A percentile compares a stretch with the other conserved stretches of the same genome.
phyloP scores from a whole-genome alignment of 2,888 invertebrate genomes.

The Synergus japonicus region DNA sequence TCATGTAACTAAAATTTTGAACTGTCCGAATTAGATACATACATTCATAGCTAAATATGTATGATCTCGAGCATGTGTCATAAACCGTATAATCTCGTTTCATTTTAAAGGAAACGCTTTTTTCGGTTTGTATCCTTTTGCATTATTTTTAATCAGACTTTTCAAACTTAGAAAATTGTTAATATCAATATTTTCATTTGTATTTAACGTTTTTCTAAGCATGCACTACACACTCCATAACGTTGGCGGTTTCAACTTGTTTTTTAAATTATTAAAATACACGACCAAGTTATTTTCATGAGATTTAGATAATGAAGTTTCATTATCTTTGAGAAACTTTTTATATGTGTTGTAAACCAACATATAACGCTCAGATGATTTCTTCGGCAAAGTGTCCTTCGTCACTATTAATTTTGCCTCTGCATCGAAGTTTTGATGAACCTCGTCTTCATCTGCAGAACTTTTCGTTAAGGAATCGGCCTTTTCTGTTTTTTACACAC shows the following conservation, averaged over 20 bases:
- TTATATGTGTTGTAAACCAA: neutral
- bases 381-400: neutral
- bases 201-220: neutral
- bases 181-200: neutral
- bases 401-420: neutral
- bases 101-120: constrained; percentile 27
- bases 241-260: neutral
- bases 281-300: constrained; percentile 39
- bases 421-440: neutral
- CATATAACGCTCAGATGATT: neutral
- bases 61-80: constrained; percentile 43
- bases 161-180: constrained; percentile 17
- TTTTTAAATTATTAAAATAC: constrained; percentile 31
- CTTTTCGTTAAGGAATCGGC: constrained; percentile 16
- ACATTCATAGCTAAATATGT: too few relatives aligned
- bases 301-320: neutral
- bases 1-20: too few relatives aligned
- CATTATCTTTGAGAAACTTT: neutral
- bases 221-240: neutral
- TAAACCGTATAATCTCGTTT: constrained; percentile 9
- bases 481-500: too few relatives aligned
- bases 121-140: constrained; percentile 41
- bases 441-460: constrained; percentile 23
- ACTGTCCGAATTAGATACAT: too few relatives aligned
- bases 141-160: constrained; percentile 21